phyloP scores from a whole-genome alignment of 2,113 vertebrate species.

The Chaenogobius annularis region DNA sequence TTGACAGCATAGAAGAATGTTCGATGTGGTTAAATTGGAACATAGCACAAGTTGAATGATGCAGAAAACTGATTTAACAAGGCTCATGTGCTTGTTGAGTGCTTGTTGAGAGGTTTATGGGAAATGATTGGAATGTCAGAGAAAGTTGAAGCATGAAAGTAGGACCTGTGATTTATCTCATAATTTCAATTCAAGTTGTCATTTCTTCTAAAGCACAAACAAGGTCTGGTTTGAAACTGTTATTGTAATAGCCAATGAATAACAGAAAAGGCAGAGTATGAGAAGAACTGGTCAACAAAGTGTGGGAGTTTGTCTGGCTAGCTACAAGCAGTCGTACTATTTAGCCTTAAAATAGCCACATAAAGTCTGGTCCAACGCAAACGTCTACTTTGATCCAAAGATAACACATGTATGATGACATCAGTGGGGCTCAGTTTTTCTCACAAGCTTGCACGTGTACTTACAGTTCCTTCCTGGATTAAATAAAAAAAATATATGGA shows the following conservation, averaged over 20 bases:
- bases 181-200: not conserved
- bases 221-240: not conserved
- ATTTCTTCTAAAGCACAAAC: not conserved
- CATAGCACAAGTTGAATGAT: not conserved
- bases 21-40: not conserved
- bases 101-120: not conserved
- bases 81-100: not conserved
- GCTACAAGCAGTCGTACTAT: slow-evolving; percentile 16
- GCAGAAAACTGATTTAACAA: not conserved
- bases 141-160: not conserved
- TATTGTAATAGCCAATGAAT: not conserved
- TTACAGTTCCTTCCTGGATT: slow-evolving; percentile 48
- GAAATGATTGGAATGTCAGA: not conserved
- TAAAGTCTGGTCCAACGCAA: slow-evolving; percentile 35
- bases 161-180: not conserved
- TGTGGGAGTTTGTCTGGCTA: slow-evolving; percentile 14
- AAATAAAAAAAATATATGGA: not conserved
- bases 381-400: slow-evolving; percentile 48
- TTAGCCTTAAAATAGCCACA: slow-evolving; percentile 46
- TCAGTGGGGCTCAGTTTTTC: slow-evolving; percentile 35
- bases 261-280: not conserved
- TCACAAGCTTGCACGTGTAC: slow-evolving; percentile 39
- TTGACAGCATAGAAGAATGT: not conserved
- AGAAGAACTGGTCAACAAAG: not conserved
- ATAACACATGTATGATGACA: slow-evolving; percentile 63